phyloP scores from a whole-genome alignment of 2,797 vertebrate species.

The Bradypodion pumilum region DNA sequence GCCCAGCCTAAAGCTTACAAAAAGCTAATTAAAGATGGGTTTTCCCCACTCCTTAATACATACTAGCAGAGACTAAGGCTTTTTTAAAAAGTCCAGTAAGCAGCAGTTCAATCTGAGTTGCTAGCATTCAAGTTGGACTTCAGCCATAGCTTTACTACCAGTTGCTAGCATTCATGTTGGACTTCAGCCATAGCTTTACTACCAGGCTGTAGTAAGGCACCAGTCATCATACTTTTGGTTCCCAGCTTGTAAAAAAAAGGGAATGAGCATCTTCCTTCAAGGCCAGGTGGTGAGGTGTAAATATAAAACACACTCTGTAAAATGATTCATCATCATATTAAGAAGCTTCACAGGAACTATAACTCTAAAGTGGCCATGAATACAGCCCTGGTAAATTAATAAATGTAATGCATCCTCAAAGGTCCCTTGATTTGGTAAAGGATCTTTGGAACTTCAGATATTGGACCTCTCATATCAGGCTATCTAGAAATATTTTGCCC shows the following conservation, averaged over 20 bases:
- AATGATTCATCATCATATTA: not conserved
- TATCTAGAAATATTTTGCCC: too few relatives aligned
- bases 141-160: too few relatives aligned
- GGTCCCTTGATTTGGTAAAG: not conserved
- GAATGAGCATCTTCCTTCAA: not conserved
- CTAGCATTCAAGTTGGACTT: not conserved
- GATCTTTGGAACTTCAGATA: not conserved
- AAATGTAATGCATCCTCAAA: not conserved
- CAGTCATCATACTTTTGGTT: not conserved
- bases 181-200: not conserved
- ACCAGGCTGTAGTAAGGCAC: not conserved
- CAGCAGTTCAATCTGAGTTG: not conserved
- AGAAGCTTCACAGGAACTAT: too few relatives aligned
- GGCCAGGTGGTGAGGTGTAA: not conserved
- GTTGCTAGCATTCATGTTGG: too few relatives aligned
- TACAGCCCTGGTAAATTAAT: not conserved
- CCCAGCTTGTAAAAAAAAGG: not conserved
- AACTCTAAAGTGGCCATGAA: not conserved
- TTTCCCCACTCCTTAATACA: not conserved
- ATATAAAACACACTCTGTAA: not conserved
- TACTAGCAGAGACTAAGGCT: not conserved
- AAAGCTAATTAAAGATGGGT: not conserved
- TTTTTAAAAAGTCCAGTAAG: not conserved
- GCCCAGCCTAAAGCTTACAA: not conserved
- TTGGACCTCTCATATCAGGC: not conserved